Percentiles rank a stretch among this genome's conserved stretches.
Evolutionary conservation across 2,797 vertebrate species (phyloP).

Genomic region (Pipistrellus pipistrellus): DNA sequence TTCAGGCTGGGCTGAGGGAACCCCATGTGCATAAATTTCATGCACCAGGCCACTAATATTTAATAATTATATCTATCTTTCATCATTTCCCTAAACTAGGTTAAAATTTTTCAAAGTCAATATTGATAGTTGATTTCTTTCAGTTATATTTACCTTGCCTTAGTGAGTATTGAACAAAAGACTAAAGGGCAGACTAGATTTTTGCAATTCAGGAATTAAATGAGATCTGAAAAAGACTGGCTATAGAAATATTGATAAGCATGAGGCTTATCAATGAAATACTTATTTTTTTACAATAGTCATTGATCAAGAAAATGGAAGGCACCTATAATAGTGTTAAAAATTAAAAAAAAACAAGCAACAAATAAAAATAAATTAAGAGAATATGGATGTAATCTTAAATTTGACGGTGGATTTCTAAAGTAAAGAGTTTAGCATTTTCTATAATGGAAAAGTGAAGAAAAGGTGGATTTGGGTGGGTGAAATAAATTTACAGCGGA

Average conservation of each 20-base stretch:
- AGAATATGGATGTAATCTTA: background rate
- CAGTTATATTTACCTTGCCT: background rate
- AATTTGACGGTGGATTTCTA: background rate
- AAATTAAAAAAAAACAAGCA: background rate
- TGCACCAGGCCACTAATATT: background rate
- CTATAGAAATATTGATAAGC: background rate
- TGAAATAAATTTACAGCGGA: conserved; percentile 10
- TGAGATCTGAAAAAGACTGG: background rate
- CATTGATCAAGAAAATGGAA: background rate
- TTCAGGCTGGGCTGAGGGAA: no score
- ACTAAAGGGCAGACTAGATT: background rate
- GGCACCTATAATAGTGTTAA: background rate
- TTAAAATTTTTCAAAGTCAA: background rate
- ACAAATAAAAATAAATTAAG: background rate
- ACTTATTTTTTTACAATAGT: background rate
- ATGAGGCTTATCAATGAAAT: background rate
- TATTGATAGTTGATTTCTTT: background rate
- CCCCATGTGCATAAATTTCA: no score
- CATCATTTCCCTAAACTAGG: background rate
- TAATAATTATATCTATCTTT: background rate
- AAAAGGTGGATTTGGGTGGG: background rate
- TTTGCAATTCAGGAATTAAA: background rate
- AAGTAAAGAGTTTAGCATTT: background rate
- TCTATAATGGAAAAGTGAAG: background rate
- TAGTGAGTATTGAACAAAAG: background rate